Evolutionary conservation across 2,888 invertebrate genomes (phyloP), one percentile per base, ranked within the genome.

Genomic region (Drosophila multiciliata): DNA sequence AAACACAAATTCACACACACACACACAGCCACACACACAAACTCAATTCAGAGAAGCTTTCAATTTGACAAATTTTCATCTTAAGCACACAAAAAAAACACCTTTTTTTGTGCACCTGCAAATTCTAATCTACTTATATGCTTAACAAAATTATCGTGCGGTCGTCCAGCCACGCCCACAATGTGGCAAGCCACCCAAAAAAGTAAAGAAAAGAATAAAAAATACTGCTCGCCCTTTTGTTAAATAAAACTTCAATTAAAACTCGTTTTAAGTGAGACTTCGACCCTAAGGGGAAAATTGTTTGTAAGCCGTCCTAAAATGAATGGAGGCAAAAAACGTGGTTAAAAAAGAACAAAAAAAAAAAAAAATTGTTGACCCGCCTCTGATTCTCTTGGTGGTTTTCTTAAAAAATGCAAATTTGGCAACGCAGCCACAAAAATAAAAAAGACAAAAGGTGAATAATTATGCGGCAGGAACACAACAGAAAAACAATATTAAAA

Each of bases 161-260:
- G 80, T 78, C 61, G 38, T 71, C 67, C 63, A 57, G 45, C 71
- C 73, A 68, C 73, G 66, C 80, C 86, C 67, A 50, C 68, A 55
- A 57, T 45, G 50, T 26, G 38, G 38, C 40, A 6, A 36, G 23
- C 26, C 49, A 40, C 29, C 59, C 50, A 65, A 66, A 71, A 67
- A 45, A 8, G 7, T 12, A n/a, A n/a, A 11, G 2, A 2, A 42
- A 15, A 45, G 15, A 45, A 45, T 6, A 29, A 23, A 23, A 45
- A 23, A 7, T 45, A 52, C 66, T 55, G 35, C 52, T 65, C 58
- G 67, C 79, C 60, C 75, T 78, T 83, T 83, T 86, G 76, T 83
- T 78, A 77, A 87, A 75, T 78, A 83, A 86, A 87, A 85, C 89
- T 88, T 87, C 90, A 87, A 90, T 87, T 87, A 87, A 87, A 87